Evolutionary conservation across 2,797 vertebrate species (phyloP).

Genomic region (Cyclopterus lumpus): DNA sequence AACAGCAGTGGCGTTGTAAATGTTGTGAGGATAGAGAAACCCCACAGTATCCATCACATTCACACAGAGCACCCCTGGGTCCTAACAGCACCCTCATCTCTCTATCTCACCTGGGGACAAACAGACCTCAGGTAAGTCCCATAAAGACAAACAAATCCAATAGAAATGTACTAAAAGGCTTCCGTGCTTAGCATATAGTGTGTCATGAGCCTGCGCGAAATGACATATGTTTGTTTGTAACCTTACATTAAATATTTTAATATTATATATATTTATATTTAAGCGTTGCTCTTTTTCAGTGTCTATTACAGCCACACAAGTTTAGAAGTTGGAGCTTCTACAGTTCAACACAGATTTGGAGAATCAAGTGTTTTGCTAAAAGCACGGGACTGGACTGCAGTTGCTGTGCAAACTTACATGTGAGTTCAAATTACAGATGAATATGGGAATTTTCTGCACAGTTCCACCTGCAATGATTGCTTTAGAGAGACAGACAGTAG

Average conservation of each 20-base stretch:
- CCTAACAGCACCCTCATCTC: constrained; percentile 29
- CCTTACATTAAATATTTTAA: constrained; percentile 11
- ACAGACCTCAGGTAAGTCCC: constrained; percentile 29
- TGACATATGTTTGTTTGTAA: constrained; percentile 4
- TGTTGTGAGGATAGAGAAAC: constrained; percentile 62
- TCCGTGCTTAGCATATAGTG: constrained; percentile 5
- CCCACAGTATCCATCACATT: constrained; percentile 68
- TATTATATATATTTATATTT: constrained; percentile 23
- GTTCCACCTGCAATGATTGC: not conserved
- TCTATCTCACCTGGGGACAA: constrained; percentile 43
- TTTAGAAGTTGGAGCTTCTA: not conserved
- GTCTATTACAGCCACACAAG: not conserved
- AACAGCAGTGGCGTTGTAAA: constrained; percentile 56
- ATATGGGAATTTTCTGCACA: not conserved
- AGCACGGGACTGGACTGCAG: not conserved
- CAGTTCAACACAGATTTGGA: not conserved
- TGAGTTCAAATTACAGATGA: not conserved
- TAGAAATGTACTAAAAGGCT: constrained; percentile 3
- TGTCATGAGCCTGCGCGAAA: not conserved
- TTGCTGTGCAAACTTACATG: not conserved
- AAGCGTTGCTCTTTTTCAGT: not conserved
- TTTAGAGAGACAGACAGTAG: not conserved
- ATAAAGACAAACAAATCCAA: constrained; percentile 35
- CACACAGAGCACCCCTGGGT: constrained; percentile 48
- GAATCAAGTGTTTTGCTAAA: not conserved